Conservation (phyloP, 2,113 vertebrate genomes). For the Gadus macrocephalus region DNA sequence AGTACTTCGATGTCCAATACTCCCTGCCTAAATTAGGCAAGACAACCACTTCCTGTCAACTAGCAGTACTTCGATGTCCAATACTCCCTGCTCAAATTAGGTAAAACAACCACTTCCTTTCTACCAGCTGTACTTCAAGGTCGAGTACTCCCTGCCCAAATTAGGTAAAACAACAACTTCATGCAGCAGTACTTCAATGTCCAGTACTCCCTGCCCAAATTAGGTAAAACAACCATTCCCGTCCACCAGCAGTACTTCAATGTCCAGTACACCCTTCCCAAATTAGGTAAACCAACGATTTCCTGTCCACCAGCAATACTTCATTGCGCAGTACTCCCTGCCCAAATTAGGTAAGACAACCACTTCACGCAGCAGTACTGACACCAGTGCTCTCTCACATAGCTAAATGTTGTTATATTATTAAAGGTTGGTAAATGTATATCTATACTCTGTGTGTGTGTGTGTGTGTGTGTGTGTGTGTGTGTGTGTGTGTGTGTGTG, state of each 20-base stretch:
- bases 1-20: constrained; percentile 97
- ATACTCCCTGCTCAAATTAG: constrained; percentile 97
- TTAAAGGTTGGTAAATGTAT: too few relatives aligned
- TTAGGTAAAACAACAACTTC: constrained; percentile 75
- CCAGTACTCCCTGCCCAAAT: constrained; percentile 96
- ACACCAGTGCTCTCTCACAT: constrained; percentile 81
- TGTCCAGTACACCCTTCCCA: constrained; percentile 97
- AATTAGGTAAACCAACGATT: constrained; percentile 79
- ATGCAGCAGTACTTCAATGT: constrained; percentile 93
- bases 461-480: constrained; percentile 1
- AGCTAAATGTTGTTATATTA: too few relatives aligned
- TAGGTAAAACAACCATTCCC: constrained; percentile 73
- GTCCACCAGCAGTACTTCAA: constrained; percentile 86
- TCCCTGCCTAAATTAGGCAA: constrained; percentile 97
- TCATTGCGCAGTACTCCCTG: constrained; percentile 95
- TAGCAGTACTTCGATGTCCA: constrained; percentile 96
- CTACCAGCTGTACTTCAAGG: constrained; percentile 91
- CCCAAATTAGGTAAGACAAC: constrained; percentile 88
- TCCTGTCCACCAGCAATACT: constrained; percentile 81
- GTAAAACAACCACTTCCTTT: constrained; percentile 61
- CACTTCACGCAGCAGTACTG: constrained; percentile 85
- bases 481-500: neutral
- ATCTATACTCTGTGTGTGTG: neutral
- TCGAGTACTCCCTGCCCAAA: constrained; percentile 97
- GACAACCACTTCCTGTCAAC: neutral